A percentile compares a stretch with the other conserved stretches of the same genome.
Evolutionary conservation across 2,888 invertebrate genomes (phyloP).

Genomic region (Portevinia maculata): DNA sequence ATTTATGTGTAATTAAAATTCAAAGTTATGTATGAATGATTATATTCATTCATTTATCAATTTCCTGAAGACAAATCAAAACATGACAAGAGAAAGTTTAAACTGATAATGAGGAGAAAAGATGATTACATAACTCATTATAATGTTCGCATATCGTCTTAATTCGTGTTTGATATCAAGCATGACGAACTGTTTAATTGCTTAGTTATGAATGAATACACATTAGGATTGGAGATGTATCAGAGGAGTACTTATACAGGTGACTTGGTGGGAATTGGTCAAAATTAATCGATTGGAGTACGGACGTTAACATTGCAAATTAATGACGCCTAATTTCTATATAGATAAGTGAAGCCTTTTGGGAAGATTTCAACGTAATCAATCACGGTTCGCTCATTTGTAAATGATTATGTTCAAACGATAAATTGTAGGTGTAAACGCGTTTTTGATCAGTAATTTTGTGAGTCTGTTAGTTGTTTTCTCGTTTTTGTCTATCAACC

Average conservation of each 20-base stretch:
- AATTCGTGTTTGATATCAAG: slow-evolving; percentile 49
- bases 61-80: slow-evolving; percentile 38
- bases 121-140: slow-evolving; percentile 47
- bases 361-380: no score
- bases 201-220: slow-evolving; percentile 29
- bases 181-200: slow-evolving; percentile 64
- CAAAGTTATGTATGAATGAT: slow-evolving; percentile 38
- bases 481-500: no score
- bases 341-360: no score
- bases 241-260: neutral
- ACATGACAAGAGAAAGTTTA: slow-evolving; percentile 58
- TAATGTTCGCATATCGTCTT: slow-evolving; percentile 52
- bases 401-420: no score
- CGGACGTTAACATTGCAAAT: no score
- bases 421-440: no score
- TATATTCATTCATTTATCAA: slow-evolving; percentile 39
- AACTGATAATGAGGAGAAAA: slow-evolving; percentile 58
- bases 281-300: neutral
- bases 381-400: no score
- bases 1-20: neutral
- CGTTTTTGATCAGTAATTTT: no score
- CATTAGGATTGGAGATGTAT: slow-evolving; percentile 5
- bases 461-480: no score
- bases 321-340: no score
- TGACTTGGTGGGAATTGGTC: neutral